Evolutionary conservation across 2,888 invertebrate species (phyloP).

Genomic region (Cybosia mesomella): DNA sequence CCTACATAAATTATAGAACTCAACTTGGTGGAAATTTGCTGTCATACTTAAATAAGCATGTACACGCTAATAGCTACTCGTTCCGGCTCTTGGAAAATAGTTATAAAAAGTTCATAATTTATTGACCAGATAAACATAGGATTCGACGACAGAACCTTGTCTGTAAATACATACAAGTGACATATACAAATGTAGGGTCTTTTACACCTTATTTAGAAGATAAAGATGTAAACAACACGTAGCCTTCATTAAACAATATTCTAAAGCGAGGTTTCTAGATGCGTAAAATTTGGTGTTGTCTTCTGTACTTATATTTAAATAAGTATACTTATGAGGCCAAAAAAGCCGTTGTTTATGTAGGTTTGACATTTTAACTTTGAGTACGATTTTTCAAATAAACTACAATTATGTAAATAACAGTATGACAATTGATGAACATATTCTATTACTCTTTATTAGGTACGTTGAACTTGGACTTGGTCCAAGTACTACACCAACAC

Average conservation of each 20-base stretch:
- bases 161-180: neutral
- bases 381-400: too few species aligned
- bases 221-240: slow-evolving; percentile 13
- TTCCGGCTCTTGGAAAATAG: neutral
- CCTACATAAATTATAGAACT: neutral
- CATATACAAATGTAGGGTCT: neutral
- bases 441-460: slow-evolving; percentile 33
- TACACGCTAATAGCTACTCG: neutral
- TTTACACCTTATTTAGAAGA: neutral
- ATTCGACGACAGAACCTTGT: neutral
- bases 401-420: slow-evolving; percentile 34
- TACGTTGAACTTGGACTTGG: slow-evolving; percentile 50
- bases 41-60: neutral
- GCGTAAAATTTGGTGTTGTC: slow-evolving; percentile 19
- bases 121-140: neutral
- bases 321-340: neutral
- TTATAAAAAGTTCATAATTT: neutral
- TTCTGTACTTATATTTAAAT: slow-evolving; percentile 26
- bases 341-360: neutral
- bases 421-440: slow-evolving; percentile 24
- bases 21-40: neutral
- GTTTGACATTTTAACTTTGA: neutral
- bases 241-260: slow-evolving; percentile 14
- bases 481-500: slow-evolving; percentile 35
- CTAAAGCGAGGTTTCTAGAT: slow-evolving; percentile 11